Evolutionary conservation across 2,888 invertebrate species (phyloP).

Genomic region (Drosophila prolongata): DNA sequence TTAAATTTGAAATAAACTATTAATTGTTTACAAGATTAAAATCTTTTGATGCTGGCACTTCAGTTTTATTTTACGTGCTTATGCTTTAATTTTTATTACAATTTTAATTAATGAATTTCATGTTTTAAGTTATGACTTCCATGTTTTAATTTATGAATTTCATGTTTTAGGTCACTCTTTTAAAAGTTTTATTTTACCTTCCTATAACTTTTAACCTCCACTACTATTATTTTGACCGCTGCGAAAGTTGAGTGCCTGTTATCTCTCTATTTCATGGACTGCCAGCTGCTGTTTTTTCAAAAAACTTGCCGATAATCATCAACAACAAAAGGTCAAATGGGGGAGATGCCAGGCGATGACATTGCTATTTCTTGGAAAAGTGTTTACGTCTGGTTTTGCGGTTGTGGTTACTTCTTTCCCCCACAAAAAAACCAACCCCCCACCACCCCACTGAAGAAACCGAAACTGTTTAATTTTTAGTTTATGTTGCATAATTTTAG

Average conservation of each 20-base stretch:
- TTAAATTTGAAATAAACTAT: too few species aligned
- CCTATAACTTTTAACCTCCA: too few species aligned
- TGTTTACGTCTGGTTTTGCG: constrained; percentile 69
- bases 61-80: too few species aligned
- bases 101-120: too few species aligned
- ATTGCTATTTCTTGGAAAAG: constrained; percentile 47
- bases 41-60: too few species aligned
- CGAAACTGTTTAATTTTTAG: constrained; percentile 69
- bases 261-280: constrained; percentile 22
- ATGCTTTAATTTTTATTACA: too few species aligned
- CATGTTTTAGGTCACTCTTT: background rate
- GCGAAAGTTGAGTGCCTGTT: background rate
- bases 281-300: constrained; percentile 14
- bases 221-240: background rate
- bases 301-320: constrained; percentile 58
- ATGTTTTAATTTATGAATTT: too few species aligned
- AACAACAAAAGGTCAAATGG: constrained; percentile 35
- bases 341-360: constrained; percentile 22
- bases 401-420: constrained; percentile 31
- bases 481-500: constrained; percentile 77
- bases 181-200: background rate
- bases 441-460: background rate
- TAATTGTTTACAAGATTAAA: too few species aligned
- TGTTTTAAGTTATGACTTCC: too few species aligned
- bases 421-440: background rate